These are phyloP conservation scores for Agrenia bidenticulata DNA, from an alignment of 2,888 invertebrate genomes.

Conservation along the genomic window DNA sequence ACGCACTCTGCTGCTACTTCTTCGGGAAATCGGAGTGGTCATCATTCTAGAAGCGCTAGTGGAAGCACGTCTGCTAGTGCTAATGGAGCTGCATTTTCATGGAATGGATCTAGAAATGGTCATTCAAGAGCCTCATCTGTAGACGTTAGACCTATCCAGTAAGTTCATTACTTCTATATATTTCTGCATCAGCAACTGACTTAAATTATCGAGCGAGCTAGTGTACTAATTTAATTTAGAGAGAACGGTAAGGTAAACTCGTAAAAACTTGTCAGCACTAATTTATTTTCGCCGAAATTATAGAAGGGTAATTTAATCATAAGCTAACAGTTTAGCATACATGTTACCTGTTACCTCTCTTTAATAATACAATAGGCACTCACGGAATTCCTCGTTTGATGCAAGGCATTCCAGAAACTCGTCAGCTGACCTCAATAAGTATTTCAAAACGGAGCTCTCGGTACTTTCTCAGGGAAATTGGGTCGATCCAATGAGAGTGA, in stretches of 20 bases:
- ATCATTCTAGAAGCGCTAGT: constrained; percentile 36
- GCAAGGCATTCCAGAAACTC: constrained; percentile 71
- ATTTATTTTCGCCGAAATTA: no score
- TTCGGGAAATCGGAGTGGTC: constrained; percentile 18
- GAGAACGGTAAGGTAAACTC: no score
- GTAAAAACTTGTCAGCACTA: no score
- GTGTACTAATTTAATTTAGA: no score
- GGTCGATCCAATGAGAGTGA: constrained; percentile 83
- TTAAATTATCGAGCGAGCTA: no score
- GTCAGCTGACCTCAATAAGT: constrained; percentile 72
- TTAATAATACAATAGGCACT: constrained; percentile 59
- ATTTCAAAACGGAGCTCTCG: constrained; percentile 70
- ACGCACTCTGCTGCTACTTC: constrained; percentile 25
- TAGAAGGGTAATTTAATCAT: no score
- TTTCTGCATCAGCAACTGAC: no score
- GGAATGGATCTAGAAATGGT: constrained; percentile 37
- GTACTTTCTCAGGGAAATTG: constrained; percentile 64
- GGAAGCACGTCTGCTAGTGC: constrained; percentile 24
- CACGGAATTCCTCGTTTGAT: constrained; percentile 81
- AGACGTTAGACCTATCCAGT: constrained; percentile 35
- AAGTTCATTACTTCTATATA: no score
- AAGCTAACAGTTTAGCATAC: no score
- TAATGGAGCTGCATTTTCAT: constrained; percentile 24
- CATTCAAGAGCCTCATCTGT: constrained; percentile 46
- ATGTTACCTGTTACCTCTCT: no score